phyloP scores from a whole-genome alignment of 2,797 vertebrate genomes.

The Rhinophrynus dorsalis region DNA sequence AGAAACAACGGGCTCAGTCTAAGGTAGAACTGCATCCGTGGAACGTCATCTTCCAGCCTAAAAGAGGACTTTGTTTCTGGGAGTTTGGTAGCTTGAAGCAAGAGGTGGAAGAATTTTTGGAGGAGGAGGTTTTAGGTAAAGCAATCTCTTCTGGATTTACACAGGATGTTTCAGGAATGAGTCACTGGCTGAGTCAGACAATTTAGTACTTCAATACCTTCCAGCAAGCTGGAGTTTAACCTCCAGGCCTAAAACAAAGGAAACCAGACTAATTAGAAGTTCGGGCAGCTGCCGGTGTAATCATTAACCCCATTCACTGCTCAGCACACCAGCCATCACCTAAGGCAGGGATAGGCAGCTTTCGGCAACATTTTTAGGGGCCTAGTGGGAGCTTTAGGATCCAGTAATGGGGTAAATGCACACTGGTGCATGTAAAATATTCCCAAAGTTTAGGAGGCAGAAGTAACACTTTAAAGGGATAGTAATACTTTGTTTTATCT shows the following conservation, averaged over 20 bases:
- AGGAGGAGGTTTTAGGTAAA: not conserved
- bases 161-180: conserved; percentile 28
- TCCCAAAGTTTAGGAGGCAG: no score
- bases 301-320: conserved; percentile 28
- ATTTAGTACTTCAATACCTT: conserved; percentile 19
- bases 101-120: conserved; percentile 9
- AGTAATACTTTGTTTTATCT: no score
- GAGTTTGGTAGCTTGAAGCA: not conserved
- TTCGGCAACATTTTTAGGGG: no score
- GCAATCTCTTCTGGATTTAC: conserved; percentile 24
- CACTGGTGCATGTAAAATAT: no score
- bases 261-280: conserved; percentile 30
- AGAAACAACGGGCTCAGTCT: no score
- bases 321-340: no score
- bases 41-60: not conserved
- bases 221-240: conserved; percentile 6
- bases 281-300: conserved; percentile 16
- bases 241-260: conserved; percentile 17
- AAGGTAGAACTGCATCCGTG: no score
- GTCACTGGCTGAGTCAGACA: conserved; percentile 32
- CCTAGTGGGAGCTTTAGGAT: no score
- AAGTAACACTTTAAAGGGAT: no score
- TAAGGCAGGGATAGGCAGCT: no score
- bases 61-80: not conserved
- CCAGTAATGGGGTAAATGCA: not conserved